phyloP scores from a whole-genome alignment of 2,797 vertebrate species.

The Ceyx erithaca region DNA sequence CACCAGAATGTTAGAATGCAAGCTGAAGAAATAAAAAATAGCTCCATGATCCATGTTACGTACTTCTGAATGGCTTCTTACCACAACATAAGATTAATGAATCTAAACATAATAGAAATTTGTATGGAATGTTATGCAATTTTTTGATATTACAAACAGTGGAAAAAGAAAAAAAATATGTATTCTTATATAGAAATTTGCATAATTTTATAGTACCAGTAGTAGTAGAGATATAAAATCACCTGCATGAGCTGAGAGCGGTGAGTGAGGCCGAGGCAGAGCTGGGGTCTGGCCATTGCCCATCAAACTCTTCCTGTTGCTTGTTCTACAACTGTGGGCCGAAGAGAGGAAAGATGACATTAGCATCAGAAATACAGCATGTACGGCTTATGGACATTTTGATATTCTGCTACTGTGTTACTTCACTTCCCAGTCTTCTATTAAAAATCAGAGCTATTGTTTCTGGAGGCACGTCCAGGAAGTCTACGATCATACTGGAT shows the following conservation, averaged over 20 bases:
- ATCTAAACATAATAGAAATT: background rate
- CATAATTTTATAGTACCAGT: background rate
- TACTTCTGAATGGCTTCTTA: background rate
- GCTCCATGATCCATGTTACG: fast-evolving
- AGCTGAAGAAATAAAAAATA: background rate
- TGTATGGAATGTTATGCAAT: background rate
- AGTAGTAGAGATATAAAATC: background rate
- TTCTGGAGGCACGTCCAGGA: background rate
- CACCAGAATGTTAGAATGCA: background rate
- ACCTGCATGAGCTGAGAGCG: slow-evolving; percentile 96
- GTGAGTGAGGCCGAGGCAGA: slow-evolving; percentile 94
- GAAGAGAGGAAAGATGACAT: background rate
- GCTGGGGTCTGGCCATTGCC: slow-evolving; percentile 92
- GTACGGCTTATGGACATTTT: background rate
- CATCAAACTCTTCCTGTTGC: slow-evolving; percentile 96
- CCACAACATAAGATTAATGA: background rate
- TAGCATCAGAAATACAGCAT: background rate
- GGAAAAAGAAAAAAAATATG: background rate
- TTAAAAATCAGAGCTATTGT: slow-evolving; percentile 13
- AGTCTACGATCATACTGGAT: background rate
- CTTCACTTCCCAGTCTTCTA: background rate
- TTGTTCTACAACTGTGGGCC: slow-evolving; percentile 92
- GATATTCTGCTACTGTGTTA: background rate
- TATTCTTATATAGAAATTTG: background rate
- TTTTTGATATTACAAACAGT: background rate